phyloP scores from a whole-genome alignment of 2,113 vertebrate genomes.

The Platysteira castanea region DNA sequence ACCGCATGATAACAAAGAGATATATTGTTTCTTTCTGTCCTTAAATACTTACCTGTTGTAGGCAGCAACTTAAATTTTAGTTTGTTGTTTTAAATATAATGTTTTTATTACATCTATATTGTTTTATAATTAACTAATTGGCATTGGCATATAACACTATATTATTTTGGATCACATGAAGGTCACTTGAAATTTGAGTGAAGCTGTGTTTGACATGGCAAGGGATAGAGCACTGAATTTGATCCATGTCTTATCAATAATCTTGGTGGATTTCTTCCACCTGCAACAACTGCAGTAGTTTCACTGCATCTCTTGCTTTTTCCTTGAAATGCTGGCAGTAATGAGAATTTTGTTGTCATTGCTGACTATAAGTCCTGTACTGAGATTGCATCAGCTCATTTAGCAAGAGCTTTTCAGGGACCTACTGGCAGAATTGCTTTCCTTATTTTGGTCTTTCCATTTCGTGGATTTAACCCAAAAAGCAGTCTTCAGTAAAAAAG shows the following conservation, averaged over 20 bases:
- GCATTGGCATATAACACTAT: conserved; percentile 1
- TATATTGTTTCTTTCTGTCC: background rate
- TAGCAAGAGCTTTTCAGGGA: conserved; percentile 61
- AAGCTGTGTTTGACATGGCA: background rate
- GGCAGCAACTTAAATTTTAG: background rate
- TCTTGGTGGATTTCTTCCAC: conserved; percentile 42
- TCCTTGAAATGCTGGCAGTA: conserved; percentile 40
- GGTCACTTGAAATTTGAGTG: background rate
- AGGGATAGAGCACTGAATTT: background rate
- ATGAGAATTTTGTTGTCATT: conserved; percentile 60
- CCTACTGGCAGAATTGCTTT: conserved; percentile 59
- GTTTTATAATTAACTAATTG: conserved; percentile 22
- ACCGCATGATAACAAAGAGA: background rate
- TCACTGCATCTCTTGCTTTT: conserved; percentile 26
- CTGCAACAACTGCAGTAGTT: background rate
- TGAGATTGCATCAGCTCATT: conserved; percentile 72
- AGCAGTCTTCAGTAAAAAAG: conserved; percentile 12
- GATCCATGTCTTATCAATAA: conserved; percentile 23
- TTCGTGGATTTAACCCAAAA: conserved; percentile 50
- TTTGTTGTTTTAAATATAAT: background rate
- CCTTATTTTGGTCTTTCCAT: conserved; percentile 55
- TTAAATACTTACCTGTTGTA: background rate
- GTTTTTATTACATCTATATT: background rate
- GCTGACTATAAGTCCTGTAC: background rate
- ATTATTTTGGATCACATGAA: background rate